Base-by-base conservation (phyloP, 2,888 invertebrate genomes). In the Xestia ashworthii region DNA sequence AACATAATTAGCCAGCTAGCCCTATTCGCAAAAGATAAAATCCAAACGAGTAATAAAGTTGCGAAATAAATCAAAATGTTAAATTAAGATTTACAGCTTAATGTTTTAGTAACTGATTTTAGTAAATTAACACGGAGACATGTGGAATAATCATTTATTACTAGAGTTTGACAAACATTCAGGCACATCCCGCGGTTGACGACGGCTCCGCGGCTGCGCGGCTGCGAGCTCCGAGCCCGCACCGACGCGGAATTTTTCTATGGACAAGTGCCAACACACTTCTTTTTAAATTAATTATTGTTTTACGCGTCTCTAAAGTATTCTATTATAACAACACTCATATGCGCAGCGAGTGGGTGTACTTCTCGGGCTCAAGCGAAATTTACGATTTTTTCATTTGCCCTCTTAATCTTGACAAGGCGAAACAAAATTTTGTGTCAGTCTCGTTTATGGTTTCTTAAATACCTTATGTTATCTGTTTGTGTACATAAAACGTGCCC, bases 261-360 rank as follows among this genome's bases (percentile, higher is more conserved):
- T 96, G 96, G 96, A 93, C 89, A 89, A 88, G 90, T 95, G 96
- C 96, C 96, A 96, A 91, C 90, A 86, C 91, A 91, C 89, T 93
- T 95, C 94, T 95, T 95, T 94, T 94, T 93, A 95, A 94, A 96
- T 96, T 96, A 96, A 96, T 96, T 96, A 96, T 96, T 95, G 94
- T 96, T 96, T 95, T 95, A 95, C 94, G 93, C 92, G 91, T 90
- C 93, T 94, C 93, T 94, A 94, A 95, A 95, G 92, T 92, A 94
- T 95, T 93, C 93, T 94, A 93, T 94, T 95, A 96, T 94, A 96
- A 95, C 93, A 94, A 92, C 94, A 93, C 92, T 92, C 92, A 89
- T 92, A 90, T 82, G 84, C 89, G 90, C 89, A 85, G 89, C 85
- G 92, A 92, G 94, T 94, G 93, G 93, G 90, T 84, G 93, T 91